Conservation (phyloP, 2,888 invertebrate species). For the Drosophila ezoana region DNA sequence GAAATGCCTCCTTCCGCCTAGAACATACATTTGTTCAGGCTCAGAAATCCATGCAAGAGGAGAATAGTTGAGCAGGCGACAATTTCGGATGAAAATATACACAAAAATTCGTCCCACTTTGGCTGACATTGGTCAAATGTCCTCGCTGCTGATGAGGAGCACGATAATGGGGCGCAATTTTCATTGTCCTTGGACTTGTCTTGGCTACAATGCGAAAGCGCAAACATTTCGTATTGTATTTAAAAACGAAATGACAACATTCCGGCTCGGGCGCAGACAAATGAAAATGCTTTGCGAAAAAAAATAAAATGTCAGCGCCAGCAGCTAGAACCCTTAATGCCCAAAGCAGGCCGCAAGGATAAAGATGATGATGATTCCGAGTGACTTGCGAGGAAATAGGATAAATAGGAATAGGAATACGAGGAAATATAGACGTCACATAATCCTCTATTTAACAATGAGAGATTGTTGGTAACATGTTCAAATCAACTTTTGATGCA, state of each 20-base stretch:
- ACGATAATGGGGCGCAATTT: slow-evolving; percentile 59
- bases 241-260: slow-evolving; percentile 52
- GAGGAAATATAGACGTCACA: slow-evolving; percentile 2
- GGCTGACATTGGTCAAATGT: slow-evolving; percentile 43
- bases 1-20: too few species aligned
- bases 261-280: slow-evolving; percentile 37
- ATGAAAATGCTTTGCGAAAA: slow-evolving; percentile 53
- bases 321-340: slow-evolving; percentile 4
- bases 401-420: too few species aligned
- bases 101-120: slow-evolving; percentile 27
- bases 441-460: slow-evolving; percentile 12
- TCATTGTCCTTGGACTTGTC: slow-evolving; percentile 71
- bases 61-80: not conserved
- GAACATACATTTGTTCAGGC: not conserved
- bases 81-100: slow-evolving; percentile 16
- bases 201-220: slow-evolving; percentile 29
- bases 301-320: slow-evolving; percentile 38
- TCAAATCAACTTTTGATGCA: slow-evolving; percentile 55
- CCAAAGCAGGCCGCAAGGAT: slow-evolving; percentile 11
- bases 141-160: slow-evolving; percentile 44
- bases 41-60: not conserved
- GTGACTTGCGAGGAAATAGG: slow-evolving; percentile 29
- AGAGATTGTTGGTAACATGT: slow-evolving; percentile 10
- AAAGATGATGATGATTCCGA: slow-evolving; percentile 20
- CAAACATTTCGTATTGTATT: slow-evolving; percentile 64